Conservation (phyloP, 2,888 invertebrate species). For the Lochmaea capreae region DNA sequence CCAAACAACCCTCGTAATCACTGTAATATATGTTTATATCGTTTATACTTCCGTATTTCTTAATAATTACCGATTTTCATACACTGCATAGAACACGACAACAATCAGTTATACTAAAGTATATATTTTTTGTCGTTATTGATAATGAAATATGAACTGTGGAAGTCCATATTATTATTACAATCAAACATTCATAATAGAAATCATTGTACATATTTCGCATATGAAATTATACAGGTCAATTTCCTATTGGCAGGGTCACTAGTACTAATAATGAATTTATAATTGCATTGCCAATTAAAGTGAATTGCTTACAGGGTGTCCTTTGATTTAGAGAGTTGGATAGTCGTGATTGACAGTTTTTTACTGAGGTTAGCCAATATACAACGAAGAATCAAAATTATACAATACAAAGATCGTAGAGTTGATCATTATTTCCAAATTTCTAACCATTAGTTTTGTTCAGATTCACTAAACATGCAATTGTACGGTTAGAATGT, state of each 20-base stretch:
- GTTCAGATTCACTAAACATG: too few species aligned
- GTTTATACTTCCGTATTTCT: background rate
- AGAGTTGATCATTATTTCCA: too few species aligned
- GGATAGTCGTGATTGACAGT: too few species aligned
- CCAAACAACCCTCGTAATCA: background rate
- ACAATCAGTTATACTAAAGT: background rate
- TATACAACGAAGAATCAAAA: too few species aligned
- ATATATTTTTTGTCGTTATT: background rate
- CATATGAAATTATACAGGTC: slow-evolving; percentile 18
- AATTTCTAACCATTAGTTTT: too few species aligned
- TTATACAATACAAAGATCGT: too few species aligned
- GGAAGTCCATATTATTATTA: slow-evolving; percentile 21
- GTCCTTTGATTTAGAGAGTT: background rate
- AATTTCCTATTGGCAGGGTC: slow-evolving; percentile 18
- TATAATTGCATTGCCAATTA: background rate
- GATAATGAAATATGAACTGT: slow-evolving; percentile 15
- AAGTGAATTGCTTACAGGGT: background rate
- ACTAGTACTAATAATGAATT: background rate
- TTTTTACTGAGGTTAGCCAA: too few species aligned
- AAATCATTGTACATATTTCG: slow-evolving; percentile 22
- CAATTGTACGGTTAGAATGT: too few species aligned
- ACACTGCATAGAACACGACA: background rate
- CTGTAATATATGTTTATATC: background rate
- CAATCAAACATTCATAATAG: slow-evolving; percentile 13
- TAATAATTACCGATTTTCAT: background rate